Evolutionary conservation across 2,888 invertebrate genomes (phyloP), one percentile per base, ranked within the genome.

Genomic region (Drosophila kuntzei): DNA sequence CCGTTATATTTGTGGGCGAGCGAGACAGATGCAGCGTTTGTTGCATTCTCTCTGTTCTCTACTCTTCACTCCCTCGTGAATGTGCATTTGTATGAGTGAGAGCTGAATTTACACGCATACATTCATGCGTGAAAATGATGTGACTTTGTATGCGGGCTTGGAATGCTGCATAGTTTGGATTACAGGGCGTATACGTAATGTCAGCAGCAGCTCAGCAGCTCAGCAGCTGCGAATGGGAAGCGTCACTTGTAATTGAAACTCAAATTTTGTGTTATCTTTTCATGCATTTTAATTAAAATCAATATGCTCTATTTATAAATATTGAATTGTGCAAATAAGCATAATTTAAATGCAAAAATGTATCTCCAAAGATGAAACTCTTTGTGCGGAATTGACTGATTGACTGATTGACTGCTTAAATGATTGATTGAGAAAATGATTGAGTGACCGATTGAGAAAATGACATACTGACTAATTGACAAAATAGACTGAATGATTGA

Each of bases 101-200:
- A 32, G 71, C 20, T 51, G 59, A 61, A 71, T 32, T 57, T 46
- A 25, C 58, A 50, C 22, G 49, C 54, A 34, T 12, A 58, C 54
- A 57, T 44, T 54, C 58, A 71, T 54, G 71, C 61, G 61, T 67
- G 72, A 61, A 58, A 55, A 41, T 58, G 41, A 34, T 37, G 72
- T 61, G 46, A 54, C 44, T 76, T 44, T 53, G 55, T 53, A 29
- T 39, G 59, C 55, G 39, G 25, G 55, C 5, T 18, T 22, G 36
- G 57, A 44, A 64, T 54, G 51, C 41, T 29, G 50, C 49, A 9
- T 44, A 49, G 41, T 49, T 60, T 11, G 79, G 49, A 37, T 49
- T 49, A 59, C 61, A 46, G 53, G 73, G 74, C 80, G 80, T 74
- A 82, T 80, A 71, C 79, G 49, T 61, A 50, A 80, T 71, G 58